Evolutionary conservation across 2,113 vertebrate species (phyloP).

Genomic region (Rhabdomys dilectus): DNA sequence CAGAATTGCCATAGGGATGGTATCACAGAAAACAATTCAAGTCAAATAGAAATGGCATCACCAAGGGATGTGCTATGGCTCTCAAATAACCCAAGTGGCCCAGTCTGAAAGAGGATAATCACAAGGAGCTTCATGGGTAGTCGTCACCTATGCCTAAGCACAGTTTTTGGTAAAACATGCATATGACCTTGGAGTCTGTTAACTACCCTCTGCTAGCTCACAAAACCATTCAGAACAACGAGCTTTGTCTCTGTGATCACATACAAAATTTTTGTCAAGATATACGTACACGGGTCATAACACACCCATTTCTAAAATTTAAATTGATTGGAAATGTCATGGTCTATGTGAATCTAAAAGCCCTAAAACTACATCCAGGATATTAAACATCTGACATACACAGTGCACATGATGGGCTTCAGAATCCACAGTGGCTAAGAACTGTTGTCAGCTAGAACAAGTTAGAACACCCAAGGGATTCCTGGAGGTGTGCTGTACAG

Average conservation of each 20-base stretch:
- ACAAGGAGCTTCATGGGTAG: neutral
- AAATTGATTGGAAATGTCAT: neutral
- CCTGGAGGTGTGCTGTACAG: neutral
- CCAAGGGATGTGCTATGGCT: slow-evolving; percentile 11
- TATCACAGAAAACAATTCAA: slow-evolving; percentile 64
- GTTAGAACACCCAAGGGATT: neutral
- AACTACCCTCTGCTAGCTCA: slow-evolving; percentile 1
- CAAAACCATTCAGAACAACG: neutral
- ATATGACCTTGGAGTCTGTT: neutral
- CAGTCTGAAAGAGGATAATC: neutral
- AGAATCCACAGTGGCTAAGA: neutral
- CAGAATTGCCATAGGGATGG: neutral
- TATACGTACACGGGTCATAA: neutral
- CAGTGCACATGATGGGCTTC: neutral
- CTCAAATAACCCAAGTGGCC: slow-evolving; percentile 36
- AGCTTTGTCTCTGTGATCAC: neutral
- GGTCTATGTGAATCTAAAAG: neutral
- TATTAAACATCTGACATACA: neutral
- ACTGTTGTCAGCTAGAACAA: neutral
- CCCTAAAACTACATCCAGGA: neutral
- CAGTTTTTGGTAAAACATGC: neutral
- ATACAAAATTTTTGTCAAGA: slow-evolving; percentile 44
- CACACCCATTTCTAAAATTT: neutral
- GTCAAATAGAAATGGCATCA: slow-evolving; percentile 52
- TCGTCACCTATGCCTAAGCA: slow-evolving; percentile 28